These are phyloP conservation scores for Opisthocomus hoazin DNA, from an alignment of 2,113 vertebrate genomes.

Conservation along the genomic window DNA sequence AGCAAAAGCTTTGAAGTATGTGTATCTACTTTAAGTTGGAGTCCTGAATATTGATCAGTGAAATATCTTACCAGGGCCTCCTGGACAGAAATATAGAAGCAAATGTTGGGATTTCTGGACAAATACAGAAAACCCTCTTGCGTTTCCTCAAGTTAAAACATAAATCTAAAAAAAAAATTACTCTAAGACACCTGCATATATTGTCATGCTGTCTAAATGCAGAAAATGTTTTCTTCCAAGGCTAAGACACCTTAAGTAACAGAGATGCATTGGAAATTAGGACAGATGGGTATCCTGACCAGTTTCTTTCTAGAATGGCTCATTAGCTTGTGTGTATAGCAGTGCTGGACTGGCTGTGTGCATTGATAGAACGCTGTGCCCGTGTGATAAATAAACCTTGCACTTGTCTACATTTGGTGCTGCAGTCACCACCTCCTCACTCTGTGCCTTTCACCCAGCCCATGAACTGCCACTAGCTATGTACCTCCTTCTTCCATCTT, in stretches of 20 bases:
- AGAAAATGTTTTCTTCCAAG: background rate
- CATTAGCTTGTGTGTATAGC: background rate
- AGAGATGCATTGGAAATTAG: background rate
- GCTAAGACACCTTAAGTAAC: background rate
- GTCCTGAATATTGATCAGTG: background rate
- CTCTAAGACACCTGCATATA: background rate
- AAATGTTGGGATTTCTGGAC: background rate
- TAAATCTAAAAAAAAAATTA: no score
- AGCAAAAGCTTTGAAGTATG: background rate
- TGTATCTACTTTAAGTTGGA: background rate
- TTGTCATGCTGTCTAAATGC: background rate
- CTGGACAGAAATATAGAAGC: background rate
- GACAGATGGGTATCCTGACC: background rate
- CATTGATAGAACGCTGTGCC: background rate
- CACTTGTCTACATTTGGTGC: background rate
- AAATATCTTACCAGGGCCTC: background rate
- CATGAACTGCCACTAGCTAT: background rate
- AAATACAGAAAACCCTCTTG: background rate
- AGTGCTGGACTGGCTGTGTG: background rate
- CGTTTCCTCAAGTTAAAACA: background rate
- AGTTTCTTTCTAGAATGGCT: background rate
- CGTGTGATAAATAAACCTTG: background rate
- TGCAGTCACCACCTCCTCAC: background rate
- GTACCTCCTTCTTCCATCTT: background rate
- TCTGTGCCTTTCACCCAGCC: background rate